A percentile compares a stretch with the other conserved stretches of the same genome.
Conservation (phyloP, 1,140 invertebrate genomes). For the Cotesia chilonis region DNA sequence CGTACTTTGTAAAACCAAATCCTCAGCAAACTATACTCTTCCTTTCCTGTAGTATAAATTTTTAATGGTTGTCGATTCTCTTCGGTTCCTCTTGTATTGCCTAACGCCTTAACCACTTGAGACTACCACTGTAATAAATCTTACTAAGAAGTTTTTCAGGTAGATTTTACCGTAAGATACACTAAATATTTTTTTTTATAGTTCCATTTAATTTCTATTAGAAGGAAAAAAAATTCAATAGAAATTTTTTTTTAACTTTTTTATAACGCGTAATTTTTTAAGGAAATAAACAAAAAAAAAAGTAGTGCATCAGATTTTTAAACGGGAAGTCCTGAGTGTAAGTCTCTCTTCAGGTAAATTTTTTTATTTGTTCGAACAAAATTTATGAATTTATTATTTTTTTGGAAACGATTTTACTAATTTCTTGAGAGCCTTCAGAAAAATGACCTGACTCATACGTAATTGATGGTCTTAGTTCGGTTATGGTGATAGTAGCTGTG, state of each 20-base stretch:
- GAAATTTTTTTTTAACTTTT: too few relatives aligned
- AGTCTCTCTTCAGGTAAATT: too few relatives aligned
- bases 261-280: too few relatives aligned
- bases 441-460: constrained; percentile 4
- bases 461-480: neutral
- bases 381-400: too few relatives aligned
- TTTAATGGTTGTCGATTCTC: neutral
- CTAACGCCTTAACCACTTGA: constrained; percentile 20
- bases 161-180: constrained; percentile 38
- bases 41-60: neutral
- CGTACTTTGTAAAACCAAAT: too few relatives aligned
- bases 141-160: constrained; percentile 41
- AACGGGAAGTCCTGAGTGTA: too few relatives aligned
- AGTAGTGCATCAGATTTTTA: too few relatives aligned
- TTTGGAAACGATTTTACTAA: too few relatives aligned
- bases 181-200: constrained; percentile 20
- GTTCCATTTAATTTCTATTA: constrained; percentile 8
- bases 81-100: neutral
- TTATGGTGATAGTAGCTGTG: neutral
- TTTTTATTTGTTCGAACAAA: too few relatives aligned
- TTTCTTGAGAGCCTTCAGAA: constrained; percentile 1
- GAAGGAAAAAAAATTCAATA: neutral
- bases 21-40: neutral
- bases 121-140: constrained; percentile 44
- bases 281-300: neutral